Percentiles rank a stretch among this genome's conserved stretches.
Evolutionary conservation across 2,888 invertebrate genomes (phyloP).

Genomic region (Keiferia lycopersicella): DNA sequence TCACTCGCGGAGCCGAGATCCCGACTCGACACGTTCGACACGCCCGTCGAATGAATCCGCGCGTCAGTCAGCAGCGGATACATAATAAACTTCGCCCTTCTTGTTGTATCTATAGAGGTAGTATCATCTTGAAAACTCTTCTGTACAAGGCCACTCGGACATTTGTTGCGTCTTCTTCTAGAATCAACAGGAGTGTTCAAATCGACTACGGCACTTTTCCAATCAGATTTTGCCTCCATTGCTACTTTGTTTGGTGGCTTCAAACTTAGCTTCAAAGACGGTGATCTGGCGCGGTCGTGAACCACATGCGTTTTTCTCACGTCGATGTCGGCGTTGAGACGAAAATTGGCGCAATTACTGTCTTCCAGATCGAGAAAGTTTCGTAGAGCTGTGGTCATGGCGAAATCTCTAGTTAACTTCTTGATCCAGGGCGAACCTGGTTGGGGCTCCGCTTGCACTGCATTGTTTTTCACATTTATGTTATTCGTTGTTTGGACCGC

Average conservation of each 20-base stretch:
- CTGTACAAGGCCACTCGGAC: neutral
- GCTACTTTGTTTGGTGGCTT: neutral
- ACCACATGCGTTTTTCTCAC: neutral
- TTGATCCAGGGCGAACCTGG: neutral
- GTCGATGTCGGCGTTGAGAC: slow-evolving; percentile 26
- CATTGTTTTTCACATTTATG: neutral
- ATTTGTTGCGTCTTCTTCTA: neutral
- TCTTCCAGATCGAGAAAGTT: slow-evolving; percentile 38
- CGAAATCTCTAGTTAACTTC: slow-evolving; percentile 42
- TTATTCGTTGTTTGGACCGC: neutral
- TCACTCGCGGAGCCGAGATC: slow-evolving; percentile 42
- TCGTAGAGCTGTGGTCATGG: slow-evolving; percentile 45
- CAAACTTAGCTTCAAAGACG: neutral
- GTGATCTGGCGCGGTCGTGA: neutral
- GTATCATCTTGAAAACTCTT: neutral
- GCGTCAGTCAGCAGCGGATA: slow-evolving; percentile 46
- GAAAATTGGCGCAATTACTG: slow-evolving; percentile 33
- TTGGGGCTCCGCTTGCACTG: neutral
- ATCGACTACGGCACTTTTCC: neutral
- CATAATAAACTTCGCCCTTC: neutral
- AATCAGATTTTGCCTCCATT: neutral
- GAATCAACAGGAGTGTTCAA: neutral
- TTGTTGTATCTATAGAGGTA: neutral
- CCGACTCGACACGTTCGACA: slow-evolving; percentile 30
- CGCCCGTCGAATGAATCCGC: neutral